Evolutionary conservation across 1,140 invertebrate species (phyloP).

Genomic region (Capitella teleta): DNA sequence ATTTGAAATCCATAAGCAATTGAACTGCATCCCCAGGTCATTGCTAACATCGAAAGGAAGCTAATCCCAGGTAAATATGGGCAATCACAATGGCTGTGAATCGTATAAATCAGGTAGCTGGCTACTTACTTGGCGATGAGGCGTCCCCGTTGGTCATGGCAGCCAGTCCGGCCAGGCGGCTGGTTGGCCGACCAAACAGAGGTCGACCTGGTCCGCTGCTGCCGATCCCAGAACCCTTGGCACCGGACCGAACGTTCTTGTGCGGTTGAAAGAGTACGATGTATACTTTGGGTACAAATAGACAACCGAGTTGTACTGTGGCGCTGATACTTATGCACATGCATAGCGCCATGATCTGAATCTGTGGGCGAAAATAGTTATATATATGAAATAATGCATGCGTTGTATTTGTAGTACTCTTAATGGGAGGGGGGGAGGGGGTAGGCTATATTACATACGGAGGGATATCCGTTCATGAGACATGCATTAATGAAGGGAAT

Average conservation of each 20-base stretch:
- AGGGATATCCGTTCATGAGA: no score
- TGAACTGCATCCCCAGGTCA: not conserved
- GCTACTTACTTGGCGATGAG: not conserved
- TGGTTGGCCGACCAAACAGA: not conserved
- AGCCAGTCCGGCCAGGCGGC: not conserved
- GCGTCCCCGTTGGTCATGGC: not conserved
- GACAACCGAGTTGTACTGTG: conserved; percentile 60
- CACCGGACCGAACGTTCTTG: conserved; percentile 53
- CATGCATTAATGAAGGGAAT: no score
- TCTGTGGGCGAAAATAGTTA: conserved; percentile 42
- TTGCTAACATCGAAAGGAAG: not conserved
- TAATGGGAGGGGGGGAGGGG: no score
- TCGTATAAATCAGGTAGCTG: not conserved
- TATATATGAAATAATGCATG: not conserved
- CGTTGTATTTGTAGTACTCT: not conserved
- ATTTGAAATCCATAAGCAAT: not conserved
- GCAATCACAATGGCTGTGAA: not conserved
- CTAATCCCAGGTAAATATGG: not conserved
- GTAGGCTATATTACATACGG: no score
- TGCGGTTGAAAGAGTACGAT: conserved; percentile 64
- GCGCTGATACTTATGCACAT: conserved; percentile 69
- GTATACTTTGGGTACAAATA: conserved; percentile 69
- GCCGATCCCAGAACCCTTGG: not conserved
- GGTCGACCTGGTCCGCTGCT: not conserved
- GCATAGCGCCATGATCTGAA: conserved; percentile 65